These are phyloP conservation scores for Trachymyrmex cornetzi DNA, from an alignment of 1,140 invertebrate species.

Conservation along the genomic window DNA sequence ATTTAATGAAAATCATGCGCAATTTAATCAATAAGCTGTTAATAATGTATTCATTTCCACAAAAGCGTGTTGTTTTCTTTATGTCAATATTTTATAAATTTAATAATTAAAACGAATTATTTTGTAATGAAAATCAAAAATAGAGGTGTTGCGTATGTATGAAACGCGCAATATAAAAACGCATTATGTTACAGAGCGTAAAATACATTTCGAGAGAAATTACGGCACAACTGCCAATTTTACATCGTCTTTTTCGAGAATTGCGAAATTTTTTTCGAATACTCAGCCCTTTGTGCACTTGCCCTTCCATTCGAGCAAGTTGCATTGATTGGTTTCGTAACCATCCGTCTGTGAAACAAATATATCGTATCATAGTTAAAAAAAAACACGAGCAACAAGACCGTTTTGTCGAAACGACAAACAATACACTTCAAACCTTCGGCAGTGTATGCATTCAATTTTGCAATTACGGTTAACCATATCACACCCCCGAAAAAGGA, in stretches of 20 bases:
- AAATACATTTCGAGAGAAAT: conserved; percentile 44
- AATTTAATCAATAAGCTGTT: not conserved
- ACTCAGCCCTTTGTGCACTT: conserved; percentile 72
- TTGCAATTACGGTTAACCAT: conserved; percentile 34
- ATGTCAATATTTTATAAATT: not conserved
- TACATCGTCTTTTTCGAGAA: conserved; percentile 61
- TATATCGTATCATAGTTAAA: conserved; percentile 73
- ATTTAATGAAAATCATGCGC: not conserved
- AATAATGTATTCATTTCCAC: not conserved
- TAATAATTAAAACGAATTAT: not conserved
- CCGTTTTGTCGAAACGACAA: conserved; percentile 65
- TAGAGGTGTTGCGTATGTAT: not conserved
- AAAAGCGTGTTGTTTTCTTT: not conserved
- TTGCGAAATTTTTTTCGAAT: conserved; percentile 63
- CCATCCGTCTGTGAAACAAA: conserved; percentile 76
- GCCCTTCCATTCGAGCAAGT: conserved; percentile 73
- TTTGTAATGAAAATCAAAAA: not conserved
- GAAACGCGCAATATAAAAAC: not conserved
- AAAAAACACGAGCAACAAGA: conserved; percentile 57
- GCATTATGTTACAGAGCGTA: not conserved
- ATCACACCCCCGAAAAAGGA: not conserved
- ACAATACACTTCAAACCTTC: conserved; percentile 39
- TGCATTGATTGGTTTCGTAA: conserved; percentile 78
- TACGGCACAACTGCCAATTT: conserved; percentile 14
- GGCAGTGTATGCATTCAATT: conserved; percentile 34